Base-by-base conservation (phyloP, 2,797 vertebrate species). In the Stomatorhinus walkeri region DNA sequence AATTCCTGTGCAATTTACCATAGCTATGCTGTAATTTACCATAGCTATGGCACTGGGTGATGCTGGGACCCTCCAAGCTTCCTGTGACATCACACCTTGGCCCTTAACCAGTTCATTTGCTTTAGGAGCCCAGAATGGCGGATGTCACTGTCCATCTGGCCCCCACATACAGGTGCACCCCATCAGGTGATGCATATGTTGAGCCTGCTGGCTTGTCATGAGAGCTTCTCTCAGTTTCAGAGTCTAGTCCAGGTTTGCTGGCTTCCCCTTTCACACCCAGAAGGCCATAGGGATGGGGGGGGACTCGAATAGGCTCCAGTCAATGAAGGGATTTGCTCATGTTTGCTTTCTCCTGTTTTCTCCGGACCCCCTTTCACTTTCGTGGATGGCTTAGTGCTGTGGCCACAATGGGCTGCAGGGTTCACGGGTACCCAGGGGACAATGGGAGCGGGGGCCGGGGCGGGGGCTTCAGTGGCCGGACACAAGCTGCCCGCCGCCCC, bases 371-470 rank as follows among this genome's bases (percentile, higher is more conserved):
- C 56, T 84, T 84, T 87, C 59, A 43, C 8, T 84, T 10, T 87
- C 49, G 56, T 76, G 79, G 49, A 85, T 87, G 81, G 87, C 88
- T 81, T 72, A 86, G 84, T 86, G 84, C 51, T 12, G 83, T 87
- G 90, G 87, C 87, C 81, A 93, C 91, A 93, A 92, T 91, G 88
- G 90, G 89, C 87, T 91, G 91, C 93, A 91, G 95, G 95, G 94
- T 95, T 95, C 94, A 95, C 90, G 93, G 92, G 89, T 92, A 93
- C 89, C 89, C 88, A 88, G 48, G 88, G 9, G 22, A 89, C 59
- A 89, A 95, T 92, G 90, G 88, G 46, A 91, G 88, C n/a, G 19
- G 54, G 48, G 89, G 79, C 89, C 81, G 87, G 89, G 91, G 90
- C 88, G 88, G 87, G 36, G 46, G 36, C 22, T 88, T 56, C 40